Evolutionary conservation across 2,888 invertebrate species (phyloP).

Genomic region (Meiosimyza platycephala): DNA sequence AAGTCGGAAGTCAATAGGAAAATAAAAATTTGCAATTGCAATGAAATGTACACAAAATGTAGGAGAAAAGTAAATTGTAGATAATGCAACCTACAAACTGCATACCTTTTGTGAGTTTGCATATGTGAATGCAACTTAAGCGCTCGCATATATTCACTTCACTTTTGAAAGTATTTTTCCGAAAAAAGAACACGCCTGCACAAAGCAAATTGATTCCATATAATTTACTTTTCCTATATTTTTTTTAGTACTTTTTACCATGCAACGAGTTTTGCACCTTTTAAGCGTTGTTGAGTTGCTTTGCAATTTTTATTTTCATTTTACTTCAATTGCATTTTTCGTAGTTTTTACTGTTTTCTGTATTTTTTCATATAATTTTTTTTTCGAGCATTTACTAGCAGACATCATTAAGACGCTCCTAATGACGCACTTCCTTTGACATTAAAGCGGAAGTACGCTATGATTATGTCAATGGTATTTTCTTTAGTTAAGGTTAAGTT

Average conservation of each 20-base stretch:
- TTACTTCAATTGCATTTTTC: neutral
- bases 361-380: neutral
- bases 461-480: slow-evolving; percentile 7
- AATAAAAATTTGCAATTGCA: slow-evolving; percentile 9
- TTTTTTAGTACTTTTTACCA: too few species aligned
- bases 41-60: neutral
- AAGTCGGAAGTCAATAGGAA: neutral
- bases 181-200: too few species aligned
- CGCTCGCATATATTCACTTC: too few species aligned
- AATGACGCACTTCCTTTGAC: slow-evolving; percentile 50
- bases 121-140: neutral
- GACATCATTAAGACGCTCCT: slow-evolving; percentile 51
- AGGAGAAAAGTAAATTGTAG: neutral
- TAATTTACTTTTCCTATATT: too few species aligned
- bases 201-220: too few species aligned
- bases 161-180: too few species aligned
- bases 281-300: too few species aligned
- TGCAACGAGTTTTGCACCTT: too few species aligned
- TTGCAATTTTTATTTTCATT: slow-evolving; percentile 2
- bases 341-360: neutral
- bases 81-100: neutral
- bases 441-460: slow-evolving; percentile 26
- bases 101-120: neutral
- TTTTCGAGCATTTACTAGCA: slow-evolving; percentile 12
- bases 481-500: slow-evolving; percentile 11